Percentiles rank a stretch among this genome's conserved stretches.
Evolutionary conservation across 2,113 vertebrate species (phyloP).

Genomic region (Gymnogyps californianus): DNA sequence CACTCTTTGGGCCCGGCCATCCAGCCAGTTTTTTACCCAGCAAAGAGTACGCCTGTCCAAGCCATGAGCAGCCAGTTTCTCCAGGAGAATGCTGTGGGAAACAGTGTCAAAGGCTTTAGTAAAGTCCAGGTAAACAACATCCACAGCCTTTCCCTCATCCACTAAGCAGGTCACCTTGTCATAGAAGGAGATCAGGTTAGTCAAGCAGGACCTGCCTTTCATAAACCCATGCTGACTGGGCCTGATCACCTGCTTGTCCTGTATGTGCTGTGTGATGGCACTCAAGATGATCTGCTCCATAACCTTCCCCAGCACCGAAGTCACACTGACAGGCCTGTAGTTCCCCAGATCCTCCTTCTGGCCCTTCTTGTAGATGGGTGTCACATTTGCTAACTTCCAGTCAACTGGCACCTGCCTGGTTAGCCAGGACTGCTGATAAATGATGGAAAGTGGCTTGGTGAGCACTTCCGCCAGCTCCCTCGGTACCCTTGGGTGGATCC

Average conservation of each 20-base stretch:
- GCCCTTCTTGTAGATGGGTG: not conserved
- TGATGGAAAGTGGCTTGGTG: not conserved
- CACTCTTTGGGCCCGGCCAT: too few relatives aligned
- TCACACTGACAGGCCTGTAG: not conserved
- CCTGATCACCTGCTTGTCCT: not conserved
- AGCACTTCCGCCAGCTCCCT: not conserved
- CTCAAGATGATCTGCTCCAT: not conserved
- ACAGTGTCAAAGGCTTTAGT: too few relatives aligned
- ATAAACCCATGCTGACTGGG: not conserved
- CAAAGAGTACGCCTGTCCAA: too few relatives aligned
- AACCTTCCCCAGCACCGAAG: fast-evolving
- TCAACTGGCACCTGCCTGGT: not conserved
- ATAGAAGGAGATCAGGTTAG: too few relatives aligned
- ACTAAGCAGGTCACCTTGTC: too few relatives aligned
- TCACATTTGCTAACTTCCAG: not conserved
- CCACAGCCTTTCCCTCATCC: too few relatives aligned
- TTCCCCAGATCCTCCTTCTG: not conserved
- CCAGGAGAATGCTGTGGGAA: too few relatives aligned
- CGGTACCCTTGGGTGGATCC: not conserved
- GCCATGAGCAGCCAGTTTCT: too few relatives aligned
- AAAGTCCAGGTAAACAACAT: too few relatives aligned
- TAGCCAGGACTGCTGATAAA: not conserved
- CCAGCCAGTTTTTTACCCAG: too few relatives aligned
- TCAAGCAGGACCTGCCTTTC: too few relatives aligned
- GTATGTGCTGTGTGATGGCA: fast-evolving